phyloP scores from a whole-genome alignment of 2,113 vertebrate species.

The Lepus timidus region DNA sequence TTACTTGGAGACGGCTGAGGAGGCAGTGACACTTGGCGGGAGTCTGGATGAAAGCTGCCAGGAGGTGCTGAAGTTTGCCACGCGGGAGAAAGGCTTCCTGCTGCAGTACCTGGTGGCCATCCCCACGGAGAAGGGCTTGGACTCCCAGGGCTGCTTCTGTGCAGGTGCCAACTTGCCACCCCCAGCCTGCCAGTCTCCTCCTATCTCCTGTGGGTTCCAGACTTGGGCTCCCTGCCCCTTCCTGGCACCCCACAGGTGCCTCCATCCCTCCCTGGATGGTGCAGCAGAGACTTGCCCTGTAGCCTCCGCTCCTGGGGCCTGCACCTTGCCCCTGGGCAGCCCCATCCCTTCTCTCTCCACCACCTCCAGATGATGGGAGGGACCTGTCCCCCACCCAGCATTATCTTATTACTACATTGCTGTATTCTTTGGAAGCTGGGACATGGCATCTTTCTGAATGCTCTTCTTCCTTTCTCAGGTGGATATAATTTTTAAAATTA shows the following conservation, averaged over 20 bases:
- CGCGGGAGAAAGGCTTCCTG: constrained; percentile 90
- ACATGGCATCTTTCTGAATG: not conserved
- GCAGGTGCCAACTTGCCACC: constrained; percentile 89
- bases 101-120: constrained; percentile 92
- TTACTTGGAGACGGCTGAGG: constrained; percentile 93
- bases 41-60: constrained; percentile 88
- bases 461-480: not conserved
- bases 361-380: not conserved
- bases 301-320: not conserved
- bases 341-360: not conserved
- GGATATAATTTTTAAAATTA: not conserved
- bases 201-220: not conserved
- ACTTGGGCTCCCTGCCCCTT: not conserved
- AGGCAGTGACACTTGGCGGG: constrained; percentile 87
- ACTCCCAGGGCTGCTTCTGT: constrained; percentile 95
- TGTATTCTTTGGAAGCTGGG: not conserved
- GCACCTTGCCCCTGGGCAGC: not conserved
- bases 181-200: not conserved
- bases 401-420: not conserved
- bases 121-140: constrained; percentile 94
- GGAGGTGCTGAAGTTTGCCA: constrained; percentile 84
- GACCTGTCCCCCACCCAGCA: not conserved
- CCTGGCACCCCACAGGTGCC: not conserved
- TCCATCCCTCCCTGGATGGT: not conserved
- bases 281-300: not conserved